Evolutionary conservation across 2,113 vertebrate genomes (phyloP).

Genomic region (Mohoua ochrocephala): DNA sequence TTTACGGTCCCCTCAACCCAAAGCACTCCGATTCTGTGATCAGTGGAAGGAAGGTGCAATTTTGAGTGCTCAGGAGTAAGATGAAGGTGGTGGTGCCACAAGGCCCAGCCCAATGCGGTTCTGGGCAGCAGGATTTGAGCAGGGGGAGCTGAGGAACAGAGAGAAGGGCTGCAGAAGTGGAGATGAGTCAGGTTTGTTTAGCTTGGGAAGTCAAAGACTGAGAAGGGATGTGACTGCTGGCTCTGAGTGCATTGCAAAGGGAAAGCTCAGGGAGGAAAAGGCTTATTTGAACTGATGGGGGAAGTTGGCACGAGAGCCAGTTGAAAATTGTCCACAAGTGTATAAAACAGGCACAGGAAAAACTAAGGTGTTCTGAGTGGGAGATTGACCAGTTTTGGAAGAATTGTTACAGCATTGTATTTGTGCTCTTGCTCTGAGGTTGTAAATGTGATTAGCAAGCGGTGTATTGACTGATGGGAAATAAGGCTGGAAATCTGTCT

Average conservation of each 20-base stretch:
- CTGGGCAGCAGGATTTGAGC: background rate
- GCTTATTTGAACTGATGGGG: background rate
- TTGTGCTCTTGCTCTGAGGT: background rate
- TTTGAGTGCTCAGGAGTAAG: background rate
- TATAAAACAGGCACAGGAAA: background rate
- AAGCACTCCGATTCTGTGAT: background rate
- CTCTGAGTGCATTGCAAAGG: background rate
- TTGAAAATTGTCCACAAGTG: rapidly evolving
- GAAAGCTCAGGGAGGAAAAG: background rate
- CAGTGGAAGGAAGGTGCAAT: rapidly evolving
- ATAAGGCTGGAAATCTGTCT: background rate
- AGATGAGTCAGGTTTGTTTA: background rate
- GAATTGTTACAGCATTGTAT: background rate
- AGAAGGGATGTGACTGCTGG: background rate
- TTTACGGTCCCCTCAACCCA: background rate
- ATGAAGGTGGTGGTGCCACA: background rate
- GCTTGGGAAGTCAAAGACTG: background rate
- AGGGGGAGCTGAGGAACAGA: background rate
- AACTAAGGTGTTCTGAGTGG: background rate
- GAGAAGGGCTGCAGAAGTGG: background rate
- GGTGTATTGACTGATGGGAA: background rate
- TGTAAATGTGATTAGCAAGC: background rate
- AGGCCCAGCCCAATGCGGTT: background rate
- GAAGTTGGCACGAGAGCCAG: background rate
- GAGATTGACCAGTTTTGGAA: background rate